Evolutionary conservation across 2,797 vertebrate species (phyloP).

Genomic region (Phoeniculus purpureus): DNA sequence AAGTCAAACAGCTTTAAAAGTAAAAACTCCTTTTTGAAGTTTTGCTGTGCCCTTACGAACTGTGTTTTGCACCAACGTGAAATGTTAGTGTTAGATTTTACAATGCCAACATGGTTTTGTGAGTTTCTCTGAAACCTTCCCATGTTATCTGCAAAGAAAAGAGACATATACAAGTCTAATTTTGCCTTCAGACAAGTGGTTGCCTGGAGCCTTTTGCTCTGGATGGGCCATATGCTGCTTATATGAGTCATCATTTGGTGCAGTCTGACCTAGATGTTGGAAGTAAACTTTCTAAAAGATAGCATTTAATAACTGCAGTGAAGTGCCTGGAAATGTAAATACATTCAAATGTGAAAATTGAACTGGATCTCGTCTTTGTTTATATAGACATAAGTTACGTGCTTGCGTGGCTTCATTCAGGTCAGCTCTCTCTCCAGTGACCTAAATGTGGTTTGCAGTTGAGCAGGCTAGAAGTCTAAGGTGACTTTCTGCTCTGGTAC

Average conservation of each 20-base stretch:
- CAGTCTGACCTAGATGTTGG: neutral
- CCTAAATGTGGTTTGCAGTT: neutral
- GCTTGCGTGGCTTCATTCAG: neutral
- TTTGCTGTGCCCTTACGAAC: neutral
- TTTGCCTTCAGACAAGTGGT: neutral
- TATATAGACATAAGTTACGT: neutral
- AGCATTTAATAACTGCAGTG: neutral
- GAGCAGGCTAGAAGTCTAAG: neutral
- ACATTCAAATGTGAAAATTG: neutral
- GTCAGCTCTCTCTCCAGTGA: neutral
- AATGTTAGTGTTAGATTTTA: neutral
- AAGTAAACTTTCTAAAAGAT: neutral
- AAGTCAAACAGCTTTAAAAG: neutral
- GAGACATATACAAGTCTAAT: neutral
- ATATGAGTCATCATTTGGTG: neutral
- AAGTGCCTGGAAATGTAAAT: neutral
- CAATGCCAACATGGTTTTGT: neutral
- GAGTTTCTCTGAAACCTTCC: neutral
- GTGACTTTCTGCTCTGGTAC: neutral
- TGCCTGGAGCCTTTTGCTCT: slow-evolving; percentile 4
- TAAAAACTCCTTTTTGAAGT: neutral
- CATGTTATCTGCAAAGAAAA: neutral
- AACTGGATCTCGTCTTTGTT: neutral
- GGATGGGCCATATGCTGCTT: neutral
- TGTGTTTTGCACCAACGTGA: no score